These are phyloP conservation scores for Ceyx margarethae DNA, from an alignment of 2,113 vertebrate genomes.

Conservation along the genomic window DNA sequence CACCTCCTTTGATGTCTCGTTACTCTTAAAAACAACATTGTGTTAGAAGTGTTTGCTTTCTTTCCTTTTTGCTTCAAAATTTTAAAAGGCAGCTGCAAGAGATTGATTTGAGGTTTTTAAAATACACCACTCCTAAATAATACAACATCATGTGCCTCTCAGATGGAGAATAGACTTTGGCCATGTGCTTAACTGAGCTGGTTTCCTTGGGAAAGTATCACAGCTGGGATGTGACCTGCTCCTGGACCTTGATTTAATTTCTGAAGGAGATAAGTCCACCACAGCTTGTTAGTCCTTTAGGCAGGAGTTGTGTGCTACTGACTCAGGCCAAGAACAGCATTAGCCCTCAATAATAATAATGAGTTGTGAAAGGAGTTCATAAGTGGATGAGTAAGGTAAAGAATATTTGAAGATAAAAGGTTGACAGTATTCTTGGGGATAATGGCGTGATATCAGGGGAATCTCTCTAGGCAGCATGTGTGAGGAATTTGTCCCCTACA, in stretches of 20 bases:
- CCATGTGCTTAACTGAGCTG: neutral
- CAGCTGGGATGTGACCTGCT: constrained; percentile 34
- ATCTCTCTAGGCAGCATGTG: neutral
- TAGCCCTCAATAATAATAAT: constrained; percentile 28
- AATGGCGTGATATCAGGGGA: neutral
- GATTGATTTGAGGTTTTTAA: neutral
- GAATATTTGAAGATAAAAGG: constrained; percentile 30
- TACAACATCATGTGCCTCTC: neutral
- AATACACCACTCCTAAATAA: neutral
- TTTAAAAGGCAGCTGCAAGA: neutral
- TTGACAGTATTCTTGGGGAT: neutral
- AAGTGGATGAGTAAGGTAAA: constrained; percentile 9
- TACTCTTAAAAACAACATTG: neutral
- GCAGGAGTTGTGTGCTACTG: neutral
- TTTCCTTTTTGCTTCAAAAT: neutral
- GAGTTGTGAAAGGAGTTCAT: constrained; percentile 32
- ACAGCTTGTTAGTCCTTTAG: neutral
- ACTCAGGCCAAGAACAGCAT: neutral
- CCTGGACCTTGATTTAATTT: constrained; percentile 15
- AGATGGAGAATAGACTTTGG: neutral
- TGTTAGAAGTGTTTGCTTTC: neutral
- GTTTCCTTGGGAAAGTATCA: constrained; percentile 48
- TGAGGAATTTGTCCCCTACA: neutral
- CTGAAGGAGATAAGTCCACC: constrained; percentile 7
- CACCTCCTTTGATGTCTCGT: neutral